Evolutionary conservation across 2,888 invertebrate genomes (phyloP).

Genomic region (Rhaphigaster nebulosa): DNA sequence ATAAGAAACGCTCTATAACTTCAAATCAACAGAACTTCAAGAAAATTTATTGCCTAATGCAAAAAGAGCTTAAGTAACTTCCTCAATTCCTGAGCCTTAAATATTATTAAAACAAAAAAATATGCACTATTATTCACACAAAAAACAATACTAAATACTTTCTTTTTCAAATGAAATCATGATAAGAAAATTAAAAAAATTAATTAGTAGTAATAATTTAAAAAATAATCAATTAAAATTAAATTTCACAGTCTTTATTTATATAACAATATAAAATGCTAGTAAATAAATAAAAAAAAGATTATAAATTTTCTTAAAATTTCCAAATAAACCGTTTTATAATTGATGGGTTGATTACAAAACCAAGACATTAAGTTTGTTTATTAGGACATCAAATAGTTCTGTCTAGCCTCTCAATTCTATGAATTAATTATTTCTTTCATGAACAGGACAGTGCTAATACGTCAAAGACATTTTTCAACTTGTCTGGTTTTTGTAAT

Average conservation of each 20-base stretch:
- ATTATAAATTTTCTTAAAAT: neutral
- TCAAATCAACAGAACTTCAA: neutral
- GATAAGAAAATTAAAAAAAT: neutral
- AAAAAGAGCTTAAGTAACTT: neutral
- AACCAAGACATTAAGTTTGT: neutral
- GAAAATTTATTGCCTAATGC: neutral
- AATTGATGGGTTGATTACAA: neutral
- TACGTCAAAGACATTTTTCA: neutral
- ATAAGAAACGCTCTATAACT: too few species aligned
- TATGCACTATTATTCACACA: neutral
- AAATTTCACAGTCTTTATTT: slow-evolving; percentile 7
- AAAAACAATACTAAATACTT: neutral
- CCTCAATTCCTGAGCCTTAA: too few species aligned
- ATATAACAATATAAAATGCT: neutral
- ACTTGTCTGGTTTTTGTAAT: neutral
- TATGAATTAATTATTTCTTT: too few species aligned
- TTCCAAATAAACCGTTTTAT: neutral
- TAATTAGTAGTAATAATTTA: neutral
- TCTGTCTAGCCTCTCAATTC: neutral
- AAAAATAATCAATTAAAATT: neutral
- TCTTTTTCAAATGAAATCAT: neutral
- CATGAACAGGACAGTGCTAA: neutral
- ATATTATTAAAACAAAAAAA: neutral
- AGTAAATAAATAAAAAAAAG: neutral
- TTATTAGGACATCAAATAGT: neutral